Evolutionary conservation across 2,888 invertebrate genomes (phyloP).

Genomic region (Platycheirus albimanus): DNA sequence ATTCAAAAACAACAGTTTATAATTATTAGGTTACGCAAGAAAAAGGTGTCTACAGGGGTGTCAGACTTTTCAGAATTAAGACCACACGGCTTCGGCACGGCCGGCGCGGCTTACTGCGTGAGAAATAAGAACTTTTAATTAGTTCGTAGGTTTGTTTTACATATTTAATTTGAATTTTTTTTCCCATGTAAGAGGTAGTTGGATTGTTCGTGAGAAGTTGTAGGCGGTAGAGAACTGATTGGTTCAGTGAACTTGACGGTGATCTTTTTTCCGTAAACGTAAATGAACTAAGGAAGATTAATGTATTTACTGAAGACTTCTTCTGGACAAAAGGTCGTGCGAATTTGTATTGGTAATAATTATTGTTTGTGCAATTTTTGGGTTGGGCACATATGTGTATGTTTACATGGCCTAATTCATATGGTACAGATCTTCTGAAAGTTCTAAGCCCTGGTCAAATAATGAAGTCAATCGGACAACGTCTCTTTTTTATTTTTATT

Average conservation of each 20-base stretch:
- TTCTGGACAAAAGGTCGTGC: neutral
- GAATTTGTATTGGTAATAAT: neutral
- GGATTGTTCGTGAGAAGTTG: constrained; percentile 18
- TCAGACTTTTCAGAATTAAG: constrained; percentile 30
- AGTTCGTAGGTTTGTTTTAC: constrained; percentile 34
- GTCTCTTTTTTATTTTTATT: too few relatives aligned
- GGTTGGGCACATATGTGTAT: constrained; percentile 5
- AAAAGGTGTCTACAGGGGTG: constrained; percentile 39
- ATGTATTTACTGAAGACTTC: neutral
- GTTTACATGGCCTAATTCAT: too few relatives aligned
- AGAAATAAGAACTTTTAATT: constrained; percentile 72
- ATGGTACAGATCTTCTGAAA: too few relatives aligned
- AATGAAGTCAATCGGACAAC: too few relatives aligned
- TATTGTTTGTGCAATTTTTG: constrained; percentile 19
- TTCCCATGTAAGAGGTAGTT: too few relatives aligned
- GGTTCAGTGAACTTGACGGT: constrained; percentile 22
- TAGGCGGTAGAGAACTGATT: constrained; percentile 9
- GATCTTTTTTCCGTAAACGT: neutral
- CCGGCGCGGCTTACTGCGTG: too few relatives aligned
- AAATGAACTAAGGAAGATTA: constrained; percentile 5
- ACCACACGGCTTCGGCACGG: too few relatives aligned
- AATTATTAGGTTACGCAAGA: constrained; percentile 69
- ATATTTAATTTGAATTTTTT: neutral
- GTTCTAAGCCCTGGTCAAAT: too few relatives aligned
- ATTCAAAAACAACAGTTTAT: constrained; percentile 66